Evolutionary conservation across 2,113 vertebrate genomes (phyloP), one percentile per base, ranked within the genome.

Genomic region (Hippocampus mohnikei): DNA sequence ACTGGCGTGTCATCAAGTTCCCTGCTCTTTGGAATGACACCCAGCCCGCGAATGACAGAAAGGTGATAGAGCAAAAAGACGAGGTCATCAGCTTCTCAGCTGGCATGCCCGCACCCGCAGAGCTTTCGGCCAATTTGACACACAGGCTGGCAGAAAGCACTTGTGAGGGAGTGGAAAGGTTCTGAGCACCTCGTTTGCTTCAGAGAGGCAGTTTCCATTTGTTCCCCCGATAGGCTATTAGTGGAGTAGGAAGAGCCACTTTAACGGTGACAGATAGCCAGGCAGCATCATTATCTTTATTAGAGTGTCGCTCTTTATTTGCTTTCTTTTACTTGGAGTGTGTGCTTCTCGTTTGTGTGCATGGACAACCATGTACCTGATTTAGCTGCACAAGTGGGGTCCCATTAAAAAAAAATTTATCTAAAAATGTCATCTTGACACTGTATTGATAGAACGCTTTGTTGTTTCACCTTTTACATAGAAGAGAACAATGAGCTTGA

Each of bases 141-240:
- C 79, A 90, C 56, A 90, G 79, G 52, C 89, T 92, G 66, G 91
- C 91, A 76, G 80, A 85, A 74, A 83, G 90, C 21, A 83, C 92
- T 79, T 89, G 84, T 66, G 91, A 91, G 81, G 90, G 88, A 62
- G 60, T 82, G 82, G 83, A 84, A 61, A 90, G 90, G 76, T 27
- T 86, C 69, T 84, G 88, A 79, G 77, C 50, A 1, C 69, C 74
- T 53, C 62, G 61, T 42, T 37, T 73, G 63, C 80, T 56, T 70
- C 6, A 58, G 79, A 75, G 67, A 11, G 20, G 23, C 62, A 66
- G 69, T 66, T 74, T 40, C 80, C 71, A 55, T 55, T 44, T 81
- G 37, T 73, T 80, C 63, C 69, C 66, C 73, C 69, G 62, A 60
- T 85, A 84, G 75, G 50, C 76, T 69, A 71, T 78, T 74, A 78